Percentiles rank a stretch among this genome's conserved stretches.
Conservation (phyloP, 1,140 invertebrate genomes). For the Pogonomyrmex californicus region DNA sequence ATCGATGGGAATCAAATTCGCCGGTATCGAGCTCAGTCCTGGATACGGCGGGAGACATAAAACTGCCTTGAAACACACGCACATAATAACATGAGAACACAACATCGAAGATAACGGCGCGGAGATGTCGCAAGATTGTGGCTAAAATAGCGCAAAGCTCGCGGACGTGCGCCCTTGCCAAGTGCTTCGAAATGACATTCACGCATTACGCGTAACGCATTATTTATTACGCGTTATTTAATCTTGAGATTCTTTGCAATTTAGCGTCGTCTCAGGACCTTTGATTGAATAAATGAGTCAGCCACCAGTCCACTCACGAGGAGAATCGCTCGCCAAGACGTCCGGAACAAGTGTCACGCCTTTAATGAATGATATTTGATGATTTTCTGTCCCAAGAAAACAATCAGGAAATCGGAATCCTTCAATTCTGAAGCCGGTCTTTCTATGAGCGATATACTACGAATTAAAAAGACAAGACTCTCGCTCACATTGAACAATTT, state of each 20-base stretch:
- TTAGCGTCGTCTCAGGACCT: neutral
- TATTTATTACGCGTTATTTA: conserved; percentile 8
- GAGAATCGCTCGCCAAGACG: neutral
- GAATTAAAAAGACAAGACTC: conserved; percentile 10
- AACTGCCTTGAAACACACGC: neutral
- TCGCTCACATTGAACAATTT: conserved; percentile 18
- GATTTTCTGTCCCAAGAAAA: too few relatives aligned
- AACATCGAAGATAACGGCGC: conserved; percentile 10
- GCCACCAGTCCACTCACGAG: neutral
- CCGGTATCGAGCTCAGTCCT: neutral
- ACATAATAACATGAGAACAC: conserved; percentile 33
- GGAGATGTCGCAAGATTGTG: conserved; percentile 65
- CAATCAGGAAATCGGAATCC: neutral
- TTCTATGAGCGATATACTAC: conserved; percentile 22
- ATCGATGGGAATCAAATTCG: neutral
- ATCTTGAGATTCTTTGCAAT: neutral
- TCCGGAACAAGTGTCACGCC: neutral
- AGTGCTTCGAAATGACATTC: conserved; percentile 61
- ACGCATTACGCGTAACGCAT: conserved; percentile 34
- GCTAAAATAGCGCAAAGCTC: conserved; percentile 66
- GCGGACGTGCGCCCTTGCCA: conserved; percentile 56
- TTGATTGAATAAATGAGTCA: neutral
- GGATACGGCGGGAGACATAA: too few relatives aligned
- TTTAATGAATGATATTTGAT: neutral
- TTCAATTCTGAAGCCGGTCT: neutral